phyloP scores from a whole-genome alignment of 2,888 invertebrate genomes.

The Cephus runcator region DNA sequence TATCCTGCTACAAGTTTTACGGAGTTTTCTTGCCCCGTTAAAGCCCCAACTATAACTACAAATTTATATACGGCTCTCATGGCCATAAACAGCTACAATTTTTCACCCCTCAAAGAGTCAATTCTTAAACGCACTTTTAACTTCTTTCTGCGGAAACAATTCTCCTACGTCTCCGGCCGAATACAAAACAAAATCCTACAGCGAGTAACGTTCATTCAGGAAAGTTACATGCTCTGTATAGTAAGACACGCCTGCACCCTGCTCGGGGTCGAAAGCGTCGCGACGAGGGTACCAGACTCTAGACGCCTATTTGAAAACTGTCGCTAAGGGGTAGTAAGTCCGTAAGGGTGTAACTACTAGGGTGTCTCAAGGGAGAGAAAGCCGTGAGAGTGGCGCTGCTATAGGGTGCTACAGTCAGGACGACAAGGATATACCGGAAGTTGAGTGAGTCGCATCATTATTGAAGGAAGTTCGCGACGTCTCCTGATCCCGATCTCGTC shows the following conservation, averaged over 20 bases:
- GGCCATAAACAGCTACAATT: neutral
- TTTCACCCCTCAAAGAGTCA: neutral
- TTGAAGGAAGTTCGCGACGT: conserved; percentile 46
- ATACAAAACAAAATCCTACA: neutral
- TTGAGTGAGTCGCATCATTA: conserved; percentile 44
- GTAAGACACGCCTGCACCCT: conserved; percentile 22
- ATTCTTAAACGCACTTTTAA: neutral
- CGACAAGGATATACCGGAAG: conserved; percentile 28
- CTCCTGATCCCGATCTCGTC: conserved; percentile 39
- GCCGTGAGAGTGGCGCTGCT: neutral
- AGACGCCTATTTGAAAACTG: conserved; percentile 48
- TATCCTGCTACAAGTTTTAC: neutral
- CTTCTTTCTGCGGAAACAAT: neutral
- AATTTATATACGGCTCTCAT: neutral
- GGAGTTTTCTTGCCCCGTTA: neutral
- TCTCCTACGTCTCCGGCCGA: neutral
- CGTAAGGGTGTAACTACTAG: conserved; percentile 50
- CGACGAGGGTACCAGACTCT: conserved; percentile 6
- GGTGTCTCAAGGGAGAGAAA: conserved; percentile 36
- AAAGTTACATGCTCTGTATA: conserved; percentile 2
- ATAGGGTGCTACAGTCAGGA: neutral
- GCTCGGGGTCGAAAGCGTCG: conserved; percentile 20
- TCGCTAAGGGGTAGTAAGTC: conserved; percentile 51
- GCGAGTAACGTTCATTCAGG: neutral
- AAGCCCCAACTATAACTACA: neutral